Percentiles rank a stretch among this genome's conserved stretches.
These are phyloP conservation scores for Bradypus variegatus DNA, from an alignment of 2,797 vertebrate species.

Conservation along the genomic window DNA sequence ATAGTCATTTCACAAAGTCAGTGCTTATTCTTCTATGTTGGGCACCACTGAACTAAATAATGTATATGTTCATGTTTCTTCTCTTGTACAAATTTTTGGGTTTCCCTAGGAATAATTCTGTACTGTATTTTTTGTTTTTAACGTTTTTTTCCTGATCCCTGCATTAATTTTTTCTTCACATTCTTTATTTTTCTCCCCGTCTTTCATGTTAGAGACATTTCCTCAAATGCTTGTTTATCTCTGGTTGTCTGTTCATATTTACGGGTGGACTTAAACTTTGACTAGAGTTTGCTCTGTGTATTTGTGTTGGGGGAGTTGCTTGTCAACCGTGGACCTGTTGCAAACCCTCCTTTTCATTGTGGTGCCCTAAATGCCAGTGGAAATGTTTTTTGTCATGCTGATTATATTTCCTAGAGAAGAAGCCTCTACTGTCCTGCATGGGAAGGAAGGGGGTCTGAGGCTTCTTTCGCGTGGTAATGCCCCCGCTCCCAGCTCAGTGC, in stretches of 20 bases:
- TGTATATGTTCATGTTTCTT: neutral
- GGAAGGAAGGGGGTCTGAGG: neutral
- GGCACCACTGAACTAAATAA: neutral
- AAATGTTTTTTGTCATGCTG: neutral
- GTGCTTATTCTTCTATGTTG: neutral
- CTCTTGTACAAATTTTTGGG: neutral
- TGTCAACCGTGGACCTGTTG: neutral
- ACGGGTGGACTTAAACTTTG: neutral
- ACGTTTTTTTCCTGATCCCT: neutral
- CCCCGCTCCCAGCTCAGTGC: neutral
- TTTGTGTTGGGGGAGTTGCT: neutral
- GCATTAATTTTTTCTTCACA: neutral
- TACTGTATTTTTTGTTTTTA: neutral
- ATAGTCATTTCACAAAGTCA: neutral
- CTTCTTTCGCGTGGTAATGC: fast-evolving
- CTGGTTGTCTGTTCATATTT: neutral
- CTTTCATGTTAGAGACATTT: neutral
- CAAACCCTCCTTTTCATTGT: neutral
- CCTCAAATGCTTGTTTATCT: neutral
- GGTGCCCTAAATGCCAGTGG: fast-evolving
- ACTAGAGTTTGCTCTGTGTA: neutral
- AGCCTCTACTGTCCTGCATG: neutral
- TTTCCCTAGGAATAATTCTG: neutral
- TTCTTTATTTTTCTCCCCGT: neutral
- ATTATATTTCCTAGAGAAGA: neutral